Percentiles rank a stretch among this genome's conserved stretches.
phyloP scores from a whole-genome alignment of 2,888 invertebrate species.

The Fragum whitleyi region DNA sequence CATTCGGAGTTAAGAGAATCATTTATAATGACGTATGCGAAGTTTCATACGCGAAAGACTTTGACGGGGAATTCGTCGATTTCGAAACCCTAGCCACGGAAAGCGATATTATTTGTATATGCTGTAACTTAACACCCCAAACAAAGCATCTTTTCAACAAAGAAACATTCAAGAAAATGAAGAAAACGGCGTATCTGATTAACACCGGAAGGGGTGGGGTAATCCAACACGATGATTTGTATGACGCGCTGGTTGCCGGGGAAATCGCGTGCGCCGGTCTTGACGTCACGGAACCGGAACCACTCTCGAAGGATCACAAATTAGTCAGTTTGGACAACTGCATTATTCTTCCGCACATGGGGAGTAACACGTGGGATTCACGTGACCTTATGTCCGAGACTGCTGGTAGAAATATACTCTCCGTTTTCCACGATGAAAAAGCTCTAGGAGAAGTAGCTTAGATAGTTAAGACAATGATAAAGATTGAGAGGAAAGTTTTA shows the following conservation, averaged over 20 bases:
- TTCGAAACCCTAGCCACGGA: constrained; percentile 90
- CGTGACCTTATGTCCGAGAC: constrained; percentile 91
- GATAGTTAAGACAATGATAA: background rate
- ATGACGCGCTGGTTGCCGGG: constrained; percentile 90
- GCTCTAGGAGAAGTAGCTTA: constrained; percentile 63
- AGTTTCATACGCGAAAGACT: constrained; percentile 84
- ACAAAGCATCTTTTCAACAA: constrained; percentile 93
- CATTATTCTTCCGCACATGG: constrained; percentile 94
- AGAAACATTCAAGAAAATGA: constrained; percentile 93
- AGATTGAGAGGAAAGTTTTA: no score
- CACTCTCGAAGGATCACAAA: constrained; percentile 92
- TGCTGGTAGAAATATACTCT: constrained; percentile 92
- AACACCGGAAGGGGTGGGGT: constrained; percentile 91
- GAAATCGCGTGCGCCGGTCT: constrained; percentile 93
- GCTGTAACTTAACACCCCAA: constrained; percentile 91
- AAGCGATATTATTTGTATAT: constrained; percentile 94
- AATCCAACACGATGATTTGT: constrained; percentile 91
- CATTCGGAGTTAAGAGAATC: constrained; percentile 74
- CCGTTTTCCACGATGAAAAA: constrained; percentile 90
- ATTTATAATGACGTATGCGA: constrained; percentile 74
- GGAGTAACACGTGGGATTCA: constrained; percentile 92
- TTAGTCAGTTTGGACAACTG: constrained; percentile 92
- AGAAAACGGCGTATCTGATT: constrained; percentile 92
- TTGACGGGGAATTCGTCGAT: constrained; percentile 89
- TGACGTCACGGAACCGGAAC: constrained; percentile 96